Evolutionary conservation across 2,797 vertebrate species (phyloP).

Genomic region (Poeciliopsis infans): DNA sequence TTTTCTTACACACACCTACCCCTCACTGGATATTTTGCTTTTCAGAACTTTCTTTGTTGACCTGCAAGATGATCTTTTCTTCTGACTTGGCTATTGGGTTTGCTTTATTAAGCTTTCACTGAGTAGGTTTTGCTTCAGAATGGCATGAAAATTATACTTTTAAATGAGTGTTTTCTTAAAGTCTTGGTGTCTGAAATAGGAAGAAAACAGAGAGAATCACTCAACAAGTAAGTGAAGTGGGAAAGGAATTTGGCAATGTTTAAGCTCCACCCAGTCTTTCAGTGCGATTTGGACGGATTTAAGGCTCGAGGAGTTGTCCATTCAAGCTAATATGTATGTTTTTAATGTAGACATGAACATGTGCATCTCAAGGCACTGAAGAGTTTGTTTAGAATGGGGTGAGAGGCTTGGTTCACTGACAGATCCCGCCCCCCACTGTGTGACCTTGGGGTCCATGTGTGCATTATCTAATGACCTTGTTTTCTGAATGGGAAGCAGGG

Average conservation of each 20-base stretch:
- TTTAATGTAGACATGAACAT: slow-evolving; percentile 23
- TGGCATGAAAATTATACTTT: not conserved
- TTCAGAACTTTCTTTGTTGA: not conserved
- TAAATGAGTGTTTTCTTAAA: slow-evolving; percentile 15
- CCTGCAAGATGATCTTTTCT: not conserved
- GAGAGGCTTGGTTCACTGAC: slow-evolving; percentile 53
- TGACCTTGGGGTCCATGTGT: slow-evolving; percentile 69
- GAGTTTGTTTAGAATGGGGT: slow-evolving; percentile 38
- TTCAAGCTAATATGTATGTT: slow-evolving; percentile 37
- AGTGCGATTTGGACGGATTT: slow-evolving; percentile 21
- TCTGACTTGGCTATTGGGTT: not conserved
- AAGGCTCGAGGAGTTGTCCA: not conserved
- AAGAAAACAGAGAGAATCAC: slow-evolving; percentile 16
- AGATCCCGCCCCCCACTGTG: slow-evolving; percentile 49
- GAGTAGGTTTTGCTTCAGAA: not conserved
- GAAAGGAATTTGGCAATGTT: slow-evolving; percentile 48
- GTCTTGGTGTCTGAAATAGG: not conserved
- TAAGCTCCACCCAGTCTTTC: slow-evolving; percentile 22
- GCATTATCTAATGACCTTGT: slow-evolving; percentile 78
- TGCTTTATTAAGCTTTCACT: not conserved
- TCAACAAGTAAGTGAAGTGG: slow-evolving; percentile 32
- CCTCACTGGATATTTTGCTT: not conserved
- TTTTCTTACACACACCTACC: not conserved
- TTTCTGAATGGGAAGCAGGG: slow-evolving; percentile 76
- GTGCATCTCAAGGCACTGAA: slow-evolving; percentile 25